Base-by-base conservation (phyloP, 2,888 invertebrate species). In the Caenorhabditis japonica region DNA sequence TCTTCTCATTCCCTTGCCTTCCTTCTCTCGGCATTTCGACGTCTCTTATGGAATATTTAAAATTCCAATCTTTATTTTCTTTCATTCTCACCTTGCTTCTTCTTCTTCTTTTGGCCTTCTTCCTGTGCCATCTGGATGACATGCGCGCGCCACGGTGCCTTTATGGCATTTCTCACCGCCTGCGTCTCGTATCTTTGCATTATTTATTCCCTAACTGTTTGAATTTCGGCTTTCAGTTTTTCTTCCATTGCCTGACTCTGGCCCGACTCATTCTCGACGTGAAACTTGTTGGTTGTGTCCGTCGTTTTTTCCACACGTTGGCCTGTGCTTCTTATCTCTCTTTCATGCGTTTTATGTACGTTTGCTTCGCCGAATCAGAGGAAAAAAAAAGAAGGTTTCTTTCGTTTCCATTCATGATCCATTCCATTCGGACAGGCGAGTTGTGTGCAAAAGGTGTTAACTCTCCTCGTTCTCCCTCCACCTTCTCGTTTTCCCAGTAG, bases 371-470 rank as follows among this genome's bases (percentile, higher is more conserved):
- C n/a, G n/a, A n/a, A n/a, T n/a, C n/a, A n/a, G n/a, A n/a, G n/a
- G 10, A 30, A 30, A 7, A 7, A 7, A 10, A 5, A 30, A 7
- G 30, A 30, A 5, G 30, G 30, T 30, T 5, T 10, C 30, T 30
- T 30, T 10, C 30, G 7, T 7, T 5, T 30, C 5, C 10, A 10
- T 5, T 30, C 30, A 7, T 10, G 7, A 10, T 30, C 30, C 30
- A 7, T 30, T 30, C 30, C 30, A 5, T 7, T 5, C 7, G 10
- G 10, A 19, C 4, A 21, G 10, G 19, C 19, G 25, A 27, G 23
- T 12, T 71, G 71, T 71, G 62, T 71, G 71, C 71, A 33, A 58
- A 71, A 71, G 71, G 71, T 71, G 62, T 71, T 71, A 71, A 58
- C 34, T 34, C 36, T 49, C 33, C 60, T 38, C 44, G 39, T 46